A percentile compares a stretch with the other conserved stretches of the same genome.
phyloP scores from a whole-genome alignment of 2,797 vertebrate species.

The Dermochelys coriacea region DNA sequence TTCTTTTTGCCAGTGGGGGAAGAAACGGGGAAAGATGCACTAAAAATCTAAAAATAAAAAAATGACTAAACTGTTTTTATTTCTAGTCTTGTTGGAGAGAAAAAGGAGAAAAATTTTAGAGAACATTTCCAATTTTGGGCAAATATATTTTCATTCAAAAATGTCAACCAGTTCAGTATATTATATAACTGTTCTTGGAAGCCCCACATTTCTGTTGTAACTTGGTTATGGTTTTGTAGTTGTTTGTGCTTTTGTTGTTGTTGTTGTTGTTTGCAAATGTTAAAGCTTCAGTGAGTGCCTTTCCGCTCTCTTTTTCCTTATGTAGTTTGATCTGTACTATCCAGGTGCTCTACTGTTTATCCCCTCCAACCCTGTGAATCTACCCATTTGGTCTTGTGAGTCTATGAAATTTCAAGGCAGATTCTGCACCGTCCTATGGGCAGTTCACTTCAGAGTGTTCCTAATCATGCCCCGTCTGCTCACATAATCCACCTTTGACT shows the following conservation, averaged over 20 bases:
- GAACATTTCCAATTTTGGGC: not conserved
- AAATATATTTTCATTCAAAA: not conserved
- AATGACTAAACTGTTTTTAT: too few species aligned
- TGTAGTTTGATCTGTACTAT: fast-evolving
- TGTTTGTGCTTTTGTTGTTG: not conserved
- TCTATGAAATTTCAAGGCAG: not conserved
- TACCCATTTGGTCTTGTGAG: not conserved
- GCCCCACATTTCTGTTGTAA: not conserved
- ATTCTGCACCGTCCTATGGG: not conserved
- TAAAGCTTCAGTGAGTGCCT: not conserved
- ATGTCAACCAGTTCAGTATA: not conserved
- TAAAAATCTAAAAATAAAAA: not conserved
- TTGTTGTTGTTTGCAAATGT: fast-evolving
- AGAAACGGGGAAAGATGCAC: not conserved
- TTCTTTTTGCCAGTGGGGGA: not conserved
- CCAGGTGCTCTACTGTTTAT: fast-evolving
- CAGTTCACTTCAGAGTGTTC: not conserved
- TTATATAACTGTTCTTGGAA: not conserved
- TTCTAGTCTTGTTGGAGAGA: not conserved
- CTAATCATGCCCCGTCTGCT: not conserved
- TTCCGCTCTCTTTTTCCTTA: not conserved
- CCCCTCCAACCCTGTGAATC: not conserved
- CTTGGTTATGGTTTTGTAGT: not conserved
- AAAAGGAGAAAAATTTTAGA: not conserved
- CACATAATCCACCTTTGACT: not conserved